A percentile compares a stretch with the other conserved stretches of the same genome.
Evolutionary conservation across 1,140 invertebrate genomes (phyloP).

Genomic region (Nixonia krombeini): DNA sequence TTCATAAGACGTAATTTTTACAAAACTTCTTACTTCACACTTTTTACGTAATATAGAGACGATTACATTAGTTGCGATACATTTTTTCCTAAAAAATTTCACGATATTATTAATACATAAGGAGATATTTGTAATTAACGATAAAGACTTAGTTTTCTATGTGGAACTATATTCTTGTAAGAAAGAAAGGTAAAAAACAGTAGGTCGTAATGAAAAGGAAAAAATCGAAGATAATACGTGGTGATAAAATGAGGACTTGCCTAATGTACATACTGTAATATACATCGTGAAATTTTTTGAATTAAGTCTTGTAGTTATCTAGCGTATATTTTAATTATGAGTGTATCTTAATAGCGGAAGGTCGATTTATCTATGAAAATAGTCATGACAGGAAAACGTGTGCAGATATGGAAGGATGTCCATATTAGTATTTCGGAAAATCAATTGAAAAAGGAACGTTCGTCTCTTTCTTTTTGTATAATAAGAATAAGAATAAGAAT

Average conservation of each 20-base stretch:
- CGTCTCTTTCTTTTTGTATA: slow-evolving; percentile 51
- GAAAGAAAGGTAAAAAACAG: slow-evolving; percentile 37
- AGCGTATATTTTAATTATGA: slow-evolving; percentile 58
- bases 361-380: slow-evolving; percentile 6
- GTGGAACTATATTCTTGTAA: slow-evolving; percentile 71
- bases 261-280: slow-evolving; percentile 70
- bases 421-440: slow-evolving; percentile 50
- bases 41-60: slow-evolving; percentile 27
- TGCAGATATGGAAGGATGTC: slow-evolving; percentile 49
- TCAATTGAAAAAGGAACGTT: slow-evolving; percentile 19
- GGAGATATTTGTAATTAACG: slow-evolving; percentile 58
- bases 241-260: slow-evolving; percentile 54
- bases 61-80: slow-evolving; percentile 51
- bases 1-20: slow-evolving; percentile 50
- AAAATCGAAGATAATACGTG: slow-evolving; percentile 20
- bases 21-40: slow-evolving; percentile 22
- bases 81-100: slow-evolving; percentile 57
- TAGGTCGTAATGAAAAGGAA: neutral
- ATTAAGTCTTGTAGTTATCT: slow-evolving; percentile 63
- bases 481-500: no score
- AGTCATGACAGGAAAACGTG: slow-evolving; percentile 18
- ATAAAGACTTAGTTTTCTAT: slow-evolving; percentile 71
- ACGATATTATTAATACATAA: slow-evolving; percentile 50
- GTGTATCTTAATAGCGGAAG: slow-evolving; percentile 46
- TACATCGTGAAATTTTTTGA: slow-evolving; percentile 61